Conservation (phyloP, 1,140 invertebrate species). For the Pogonognathellus flavescens region DNA sequence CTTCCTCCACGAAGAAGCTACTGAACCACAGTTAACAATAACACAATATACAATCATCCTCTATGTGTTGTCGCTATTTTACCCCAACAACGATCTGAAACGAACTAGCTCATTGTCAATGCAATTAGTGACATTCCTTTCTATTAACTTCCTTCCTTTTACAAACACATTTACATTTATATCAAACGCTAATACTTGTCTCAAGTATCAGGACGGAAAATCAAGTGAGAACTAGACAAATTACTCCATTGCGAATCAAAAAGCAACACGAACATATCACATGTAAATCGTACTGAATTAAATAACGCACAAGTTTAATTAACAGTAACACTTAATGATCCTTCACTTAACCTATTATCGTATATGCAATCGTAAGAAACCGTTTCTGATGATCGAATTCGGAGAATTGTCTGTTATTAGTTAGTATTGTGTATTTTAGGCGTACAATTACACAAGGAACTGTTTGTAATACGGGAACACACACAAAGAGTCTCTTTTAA, state of each 20-base stretch:
- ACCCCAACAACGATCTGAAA: not conserved
- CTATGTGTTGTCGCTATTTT: not conserved
- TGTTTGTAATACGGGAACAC: not conserved
- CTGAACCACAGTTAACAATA: not conserved
- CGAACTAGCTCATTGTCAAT: not conserved
- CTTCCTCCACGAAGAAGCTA: not conserved
- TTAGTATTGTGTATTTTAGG: too few relatives aligned
- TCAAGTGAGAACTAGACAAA: slow-evolving; percentile 13
- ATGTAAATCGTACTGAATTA: too few relatives aligned
- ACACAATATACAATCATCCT: slow-evolving; percentile 23
- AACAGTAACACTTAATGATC: too few relatives aligned
- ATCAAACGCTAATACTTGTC: not conserved
- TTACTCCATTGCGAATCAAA: slow-evolving; percentile 13
- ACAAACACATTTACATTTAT: not conserved
- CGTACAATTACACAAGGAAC: too few relatives aligned
- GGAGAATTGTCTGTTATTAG: too few relatives aligned
- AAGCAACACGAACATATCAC: not conserved
- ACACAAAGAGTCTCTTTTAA: not conserved
- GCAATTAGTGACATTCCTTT: slow-evolving; percentile 27
- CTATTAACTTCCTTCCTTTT: slow-evolving; percentile 10
- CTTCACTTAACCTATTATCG: too few relatives aligned
- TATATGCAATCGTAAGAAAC: too few relatives aligned
- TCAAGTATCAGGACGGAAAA: not conserved
- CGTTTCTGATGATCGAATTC: too few relatives aligned
- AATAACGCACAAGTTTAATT: too few relatives aligned